These are phyloP conservation scores for Argya squamiceps DNA, from an alignment of 2,797 vertebrate species.

Conservation along the genomic window DNA sequence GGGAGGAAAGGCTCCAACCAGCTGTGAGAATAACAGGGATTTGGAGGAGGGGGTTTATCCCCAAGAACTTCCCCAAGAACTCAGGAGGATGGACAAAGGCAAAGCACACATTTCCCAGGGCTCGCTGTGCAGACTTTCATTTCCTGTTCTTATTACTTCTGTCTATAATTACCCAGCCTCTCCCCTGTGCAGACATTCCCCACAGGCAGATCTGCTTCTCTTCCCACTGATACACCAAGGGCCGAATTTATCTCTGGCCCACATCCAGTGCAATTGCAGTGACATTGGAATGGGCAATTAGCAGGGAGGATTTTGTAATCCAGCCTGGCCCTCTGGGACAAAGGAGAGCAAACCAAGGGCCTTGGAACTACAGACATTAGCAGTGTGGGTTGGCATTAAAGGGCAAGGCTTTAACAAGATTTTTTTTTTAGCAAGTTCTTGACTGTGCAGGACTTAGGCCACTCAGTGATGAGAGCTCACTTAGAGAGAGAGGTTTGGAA, in stretches of 20 bases:
- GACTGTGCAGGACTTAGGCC: neutral
- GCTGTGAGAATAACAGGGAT: neutral
- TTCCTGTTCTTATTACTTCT: neutral
- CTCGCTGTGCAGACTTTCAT: neutral
- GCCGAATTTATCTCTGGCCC: constrained; percentile 36
- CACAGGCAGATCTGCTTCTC: neutral
- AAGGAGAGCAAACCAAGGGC: neutral
- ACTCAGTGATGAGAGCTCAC: neutral
- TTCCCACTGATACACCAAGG: neutral
- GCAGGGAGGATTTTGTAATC: neutral
- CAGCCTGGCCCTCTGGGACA: neutral
- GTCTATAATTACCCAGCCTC: constrained; percentile 15
- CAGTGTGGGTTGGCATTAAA: neutral
- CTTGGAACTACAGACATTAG: neutral
- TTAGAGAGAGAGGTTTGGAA: neutral
- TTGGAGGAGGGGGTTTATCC: neutral
- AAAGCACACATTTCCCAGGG: neutral
- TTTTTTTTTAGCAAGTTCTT: neutral
- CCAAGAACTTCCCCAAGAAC: neutral
- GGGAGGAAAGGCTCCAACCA: neutral
- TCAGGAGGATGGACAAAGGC: neutral
- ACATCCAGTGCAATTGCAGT: neutral
- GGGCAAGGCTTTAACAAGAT: neutral
- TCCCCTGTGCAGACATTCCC: neutral
- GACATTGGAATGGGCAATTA: constrained; percentile 8